Percentiles rank a stretch among this genome's conserved stretches.
Evolutionary conservation across 1,140 invertebrate species (phyloP).

Genomic region (Cotesia vestalis): DNA sequence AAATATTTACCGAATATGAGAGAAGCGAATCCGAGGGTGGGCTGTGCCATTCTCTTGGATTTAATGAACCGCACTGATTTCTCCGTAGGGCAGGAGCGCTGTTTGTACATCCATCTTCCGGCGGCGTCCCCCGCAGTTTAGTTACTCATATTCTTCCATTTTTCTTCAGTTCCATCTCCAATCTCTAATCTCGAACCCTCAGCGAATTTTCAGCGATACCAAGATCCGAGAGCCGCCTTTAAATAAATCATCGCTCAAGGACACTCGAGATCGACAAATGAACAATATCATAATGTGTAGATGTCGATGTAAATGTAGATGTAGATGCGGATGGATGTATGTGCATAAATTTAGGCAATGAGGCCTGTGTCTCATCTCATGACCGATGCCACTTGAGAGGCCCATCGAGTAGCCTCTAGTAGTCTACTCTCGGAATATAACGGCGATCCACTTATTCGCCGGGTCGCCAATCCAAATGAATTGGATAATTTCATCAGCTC

Average conservation of each 20-base stretch:
- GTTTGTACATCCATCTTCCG: constrained; percentile 53
- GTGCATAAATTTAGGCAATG: constrained; percentile 31
- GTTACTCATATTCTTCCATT: not conserved
- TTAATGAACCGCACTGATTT: constrained; percentile 63
- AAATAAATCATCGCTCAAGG: not conserved
- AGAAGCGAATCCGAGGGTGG: not conserved
- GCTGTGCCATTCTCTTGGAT: constrained; percentile 52
- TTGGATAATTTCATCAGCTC: constrained; percentile 68
- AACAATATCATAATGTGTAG: not conserved
- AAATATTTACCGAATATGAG: constrained; percentile 52
- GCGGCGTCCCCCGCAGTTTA: constrained; percentile 29
- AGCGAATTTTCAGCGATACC: too few species aligned
- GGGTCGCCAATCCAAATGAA: constrained; percentile 66
- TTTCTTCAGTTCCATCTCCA: not conserved
- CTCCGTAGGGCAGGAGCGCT: constrained; percentile 50
- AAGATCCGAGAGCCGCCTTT: too few species aligned
- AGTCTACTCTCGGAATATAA: constrained; percentile 35
- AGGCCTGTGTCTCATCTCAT: constrained; percentile 30
- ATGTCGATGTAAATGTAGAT: not conserved
- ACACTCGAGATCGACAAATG: constrained; percentile 10
- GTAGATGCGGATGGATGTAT: constrained; percentile 4
- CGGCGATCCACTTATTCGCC: constrained; percentile 34
- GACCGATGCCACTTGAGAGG: constrained; percentile 33
- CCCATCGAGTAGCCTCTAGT: constrained; percentile 24
- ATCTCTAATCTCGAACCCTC: too few species aligned